Conservation (phyloP, 2,797 vertebrate genomes). For the Echiichthys vipera region DNA sequence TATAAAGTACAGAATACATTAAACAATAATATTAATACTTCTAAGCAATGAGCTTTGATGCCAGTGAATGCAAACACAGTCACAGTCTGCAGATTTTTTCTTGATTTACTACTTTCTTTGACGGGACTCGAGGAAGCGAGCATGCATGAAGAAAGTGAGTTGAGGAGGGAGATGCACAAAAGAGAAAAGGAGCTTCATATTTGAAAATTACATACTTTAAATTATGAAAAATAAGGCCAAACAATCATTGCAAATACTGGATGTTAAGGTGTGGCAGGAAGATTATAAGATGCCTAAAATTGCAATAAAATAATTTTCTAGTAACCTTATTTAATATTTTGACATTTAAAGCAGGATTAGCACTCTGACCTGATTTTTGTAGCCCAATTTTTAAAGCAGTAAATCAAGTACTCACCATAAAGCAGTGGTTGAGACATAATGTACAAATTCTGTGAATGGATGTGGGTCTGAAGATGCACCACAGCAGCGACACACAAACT, state of each 20-base stretch:
- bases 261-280: neutral
- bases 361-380: conserved; percentile 40
- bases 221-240: neutral
- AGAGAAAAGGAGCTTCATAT: neutral
- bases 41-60: neutral
- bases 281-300: conserved; percentile 26
- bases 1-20: neutral
- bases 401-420: conserved; percentile 90
- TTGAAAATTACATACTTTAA: neutral
- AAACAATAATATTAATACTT: neutral
- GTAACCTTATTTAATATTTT: conserved; percentile 42
- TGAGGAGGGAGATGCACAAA: neutral
- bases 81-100: neutral
- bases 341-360: conserved; percentile 56
- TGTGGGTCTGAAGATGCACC: conserved; percentile 96
- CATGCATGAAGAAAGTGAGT: neutral
- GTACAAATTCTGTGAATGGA: conserved; percentile 96
- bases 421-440: conserved; percentile 97
- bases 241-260: neutral
- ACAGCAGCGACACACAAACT: conserved; percentile 97
- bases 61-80: too few species aligned
- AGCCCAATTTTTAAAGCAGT: conserved; percentile 37
- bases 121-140: neutral
- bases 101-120: too few species aligned
- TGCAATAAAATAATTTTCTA: conserved; percentile 28